Evolutionary conservation across 2,113 vertebrate genomes (phyloP), one percentile per base, ranked within the genome.

Genomic region (Campylomormyrus tamandua): DNA sequence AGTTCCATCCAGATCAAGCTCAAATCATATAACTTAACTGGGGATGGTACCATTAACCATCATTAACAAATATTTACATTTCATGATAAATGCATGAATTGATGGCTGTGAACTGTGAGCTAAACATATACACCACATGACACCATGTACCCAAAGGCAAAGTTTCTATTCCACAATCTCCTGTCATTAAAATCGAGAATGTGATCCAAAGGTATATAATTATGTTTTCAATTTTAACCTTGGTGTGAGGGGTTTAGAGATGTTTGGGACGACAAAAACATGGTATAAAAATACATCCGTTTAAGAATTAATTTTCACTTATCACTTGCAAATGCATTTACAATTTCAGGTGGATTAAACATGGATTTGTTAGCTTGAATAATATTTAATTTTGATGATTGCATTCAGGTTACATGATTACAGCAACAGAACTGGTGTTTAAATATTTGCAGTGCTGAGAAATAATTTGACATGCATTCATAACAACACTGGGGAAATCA

Each of bases 401-500:
- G 45, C 45, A 48, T 84, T 48, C 45, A 42, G 35, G 83, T 84
- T 84, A 84, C 8, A 83, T 45, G 42, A 83, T 83, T 83, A 46
- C 42, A 83, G 80, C 39, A 9, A 83, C 45, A 42, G 39, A 48
- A 83, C 24, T 83, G 42, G 83, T 84, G 19, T n/a, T 84, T 84
- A 48, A 46, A 48, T 84, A 84, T 84, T 84, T 84, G 42, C 83
- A 84, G 19, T 84, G 24, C 45, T 48, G 45, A 84, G 45, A n/a
- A 84, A 84, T 84, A 13, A 48, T 84, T 84, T 84, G 42, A 84
- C 48, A 45, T 45, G 83, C 45, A 24, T 84, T 84, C 83, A 84
- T 48, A 84, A 84, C 80, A 83, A 83, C 83, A 84, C 42, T 80
- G 74, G 83, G 45, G 83, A 84, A 84, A 84, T 84, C 45, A 84